These are phyloP conservation scores for Acleris holmiana DNA, from an alignment of 2,888 invertebrate species.

Conservation along the genomic window DNA sequence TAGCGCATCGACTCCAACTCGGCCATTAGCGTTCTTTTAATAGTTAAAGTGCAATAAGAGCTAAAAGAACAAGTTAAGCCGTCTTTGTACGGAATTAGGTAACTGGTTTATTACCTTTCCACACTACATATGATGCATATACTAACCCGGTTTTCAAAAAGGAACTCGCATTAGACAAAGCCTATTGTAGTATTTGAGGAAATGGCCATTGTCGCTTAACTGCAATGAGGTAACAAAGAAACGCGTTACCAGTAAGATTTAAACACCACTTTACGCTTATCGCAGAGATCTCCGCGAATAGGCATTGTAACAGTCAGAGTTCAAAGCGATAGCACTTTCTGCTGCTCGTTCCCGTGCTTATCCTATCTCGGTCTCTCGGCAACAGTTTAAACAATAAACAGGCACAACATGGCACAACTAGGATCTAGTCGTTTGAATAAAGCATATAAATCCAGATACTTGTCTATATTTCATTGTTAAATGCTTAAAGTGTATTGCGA, in stretches of 20 bases:
- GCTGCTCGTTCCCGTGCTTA: constrained; percentile 53
- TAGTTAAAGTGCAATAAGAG: neutral
- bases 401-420: constrained; percentile 35
- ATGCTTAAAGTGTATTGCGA: constrained; percentile 34
- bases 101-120: constrained; percentile 37
- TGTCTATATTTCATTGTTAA: constrained; percentile 5
- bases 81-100: neutral
- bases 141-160: constrained; percentile 45
- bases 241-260: constrained; percentile 64
- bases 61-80: neutral
- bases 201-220: constrained; percentile 64
- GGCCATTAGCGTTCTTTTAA: neutral
- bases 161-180: constrained; percentile 64
- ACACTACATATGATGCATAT: constrained; percentile 54
- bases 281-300: constrained; percentile 61
- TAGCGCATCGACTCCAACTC: constrained; percentile 8
- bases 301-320: constrained; percentile 64
- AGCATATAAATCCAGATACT: neutral
- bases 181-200: constrained; percentile 65
- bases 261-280: constrained; percentile 66
- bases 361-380: constrained; percentile 60
- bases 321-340: constrained; percentile 63
- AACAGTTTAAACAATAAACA: constrained; percentile 44
- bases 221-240: constrained; percentile 64
- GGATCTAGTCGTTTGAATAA: constrained; percentile 12